phyloP scores from a whole-genome alignment of 2,888 invertebrate species.

The Hydrotaea cyrtoneurina region DNA sequence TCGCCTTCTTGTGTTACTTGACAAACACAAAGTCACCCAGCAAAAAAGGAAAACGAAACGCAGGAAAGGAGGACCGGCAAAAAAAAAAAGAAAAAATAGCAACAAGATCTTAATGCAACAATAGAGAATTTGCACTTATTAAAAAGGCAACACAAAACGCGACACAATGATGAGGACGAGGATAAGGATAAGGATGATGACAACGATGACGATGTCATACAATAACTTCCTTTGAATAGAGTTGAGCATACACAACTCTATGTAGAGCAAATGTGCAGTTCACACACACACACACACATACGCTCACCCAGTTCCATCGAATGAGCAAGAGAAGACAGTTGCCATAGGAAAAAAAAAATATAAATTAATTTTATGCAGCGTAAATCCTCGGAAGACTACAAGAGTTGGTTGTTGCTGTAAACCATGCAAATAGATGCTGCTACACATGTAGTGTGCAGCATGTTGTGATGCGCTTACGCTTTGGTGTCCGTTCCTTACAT shows the following conservation, averaged over 20 bases:
- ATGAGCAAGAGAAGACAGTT: not conserved
- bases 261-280: conserved; percentile 10
- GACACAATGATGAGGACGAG: conserved; percentile 9
- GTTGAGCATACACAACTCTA: not conserved
- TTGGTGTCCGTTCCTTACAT: not conserved
- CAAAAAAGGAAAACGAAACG: not conserved
- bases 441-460: not conserved
- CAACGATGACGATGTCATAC: conserved; percentile 48
- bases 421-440: not conserved
- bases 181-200: conserved; percentile 6
- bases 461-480: not conserved
- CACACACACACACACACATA: not conserved
- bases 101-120: conserved; percentile 68
- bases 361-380: conserved; percentile 70
- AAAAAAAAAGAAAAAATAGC: too few relatives aligned
- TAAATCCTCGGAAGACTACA: conserved; percentile 36
- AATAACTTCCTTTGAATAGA: conserved; percentile 39
- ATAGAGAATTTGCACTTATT: conserved; percentile 68
- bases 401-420: not conserved
- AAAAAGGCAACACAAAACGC: conserved; percentile 65
- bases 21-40: conserved; percentile 38
- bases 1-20: conserved; percentile 55
- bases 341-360: conserved; percentile 56
- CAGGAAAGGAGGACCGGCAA: conserved; percentile 24
- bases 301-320: not conserved